Evolutionary conservation across 2,113 vertebrate species (phyloP), one percentile per base, ranked within the genome.

Genomic region (Heterocephalus glaber): DNA sequence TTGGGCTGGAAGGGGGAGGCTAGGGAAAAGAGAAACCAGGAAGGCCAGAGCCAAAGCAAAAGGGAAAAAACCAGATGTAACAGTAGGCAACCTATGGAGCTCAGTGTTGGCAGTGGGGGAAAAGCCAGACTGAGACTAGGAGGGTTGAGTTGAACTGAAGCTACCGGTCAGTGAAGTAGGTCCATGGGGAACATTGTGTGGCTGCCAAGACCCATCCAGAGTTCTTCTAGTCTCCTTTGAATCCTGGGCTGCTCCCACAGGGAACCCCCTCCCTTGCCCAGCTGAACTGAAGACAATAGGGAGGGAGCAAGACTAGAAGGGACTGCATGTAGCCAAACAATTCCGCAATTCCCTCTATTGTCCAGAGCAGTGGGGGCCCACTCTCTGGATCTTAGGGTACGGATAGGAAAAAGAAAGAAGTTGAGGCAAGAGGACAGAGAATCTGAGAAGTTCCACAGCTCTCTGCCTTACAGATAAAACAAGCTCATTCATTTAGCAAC

Each of bases 21-120:
- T 61, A 58, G 97, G 0, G 97, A 98, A 47, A 98, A 97, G 91
- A 54, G 86, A 74, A 49, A 96, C 92, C 44, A 56, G 88, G 95
- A 63, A 3, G 30, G 89, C 93, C 20, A 95, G 88, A 66, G 14
- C 1, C 0, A 12, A 54, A 56, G 38, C 4, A 93, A 11, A 94
- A 92, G 22, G 66, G 47, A 35, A 44, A 58, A 49, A 0, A 2
- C 6, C 38, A 63, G 0, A 0, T 82, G 54, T n/a, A 38, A 83
- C 84, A 66, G 1, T 7, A 0, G 22, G 85, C 22, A 1, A 12
- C 8, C 1, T 3, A 30, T 54, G 41, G 16, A 44, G 44, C n/a
- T 93, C 24, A 0, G 2, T 6, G 85, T 26, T 90, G 63, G 65
- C 47, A 70, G 33, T 7, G 12, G 0, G 56, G 24, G 38, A 26